These are phyloP conservation scores for Ptychodera flava DNA, from an alignment of 35 echinoderm and acorn worm genomes.

Conservation along the genomic window DNA sequence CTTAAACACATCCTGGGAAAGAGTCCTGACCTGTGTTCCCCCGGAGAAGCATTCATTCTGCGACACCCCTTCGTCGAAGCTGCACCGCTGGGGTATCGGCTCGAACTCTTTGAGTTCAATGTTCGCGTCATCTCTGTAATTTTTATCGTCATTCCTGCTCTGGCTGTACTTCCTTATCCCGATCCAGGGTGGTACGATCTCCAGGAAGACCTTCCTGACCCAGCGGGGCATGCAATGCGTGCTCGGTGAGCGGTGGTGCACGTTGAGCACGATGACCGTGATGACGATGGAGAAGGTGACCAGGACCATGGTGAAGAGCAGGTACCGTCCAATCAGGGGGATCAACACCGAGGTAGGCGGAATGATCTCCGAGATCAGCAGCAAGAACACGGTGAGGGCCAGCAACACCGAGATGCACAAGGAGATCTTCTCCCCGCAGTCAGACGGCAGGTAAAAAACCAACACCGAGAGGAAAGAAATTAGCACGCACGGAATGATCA, in stretches of 20 bases:
- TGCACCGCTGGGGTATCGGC: constrained; percentile 60
- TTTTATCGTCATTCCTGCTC: constrained; percentile 4
- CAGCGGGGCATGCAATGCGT: constrained; percentile 11
- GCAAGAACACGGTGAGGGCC: constrained; percentile 94
- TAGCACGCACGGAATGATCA: constrained; percentile 90
- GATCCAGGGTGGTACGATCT: constrained; percentile 74
- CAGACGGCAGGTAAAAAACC: constrained; percentile 94
- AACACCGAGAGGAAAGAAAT: constrained; percentile 94
- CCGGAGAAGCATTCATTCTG: constrained; percentile 54
- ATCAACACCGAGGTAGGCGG: constrained; percentile 97
- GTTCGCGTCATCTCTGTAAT: constrained; percentile 16
- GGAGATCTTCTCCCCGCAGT: constrained; percentile 97
- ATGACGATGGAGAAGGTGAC: constrained; percentile 22
- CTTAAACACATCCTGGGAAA: background rate
- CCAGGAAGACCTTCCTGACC: constrained; percentile 54
- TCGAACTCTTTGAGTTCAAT: constrained; percentile 29
- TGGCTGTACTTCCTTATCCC: constrained; percentile 73
- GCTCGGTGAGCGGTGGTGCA: constrained; percentile 3
- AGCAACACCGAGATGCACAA: constrained; percentile 95
- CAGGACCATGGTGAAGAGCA: constrained; percentile 94
- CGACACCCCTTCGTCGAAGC: constrained; percentile 42
- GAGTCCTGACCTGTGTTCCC: background rate
- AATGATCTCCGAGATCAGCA: constrained; percentile 97
- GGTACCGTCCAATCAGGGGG: constrained; percentile 90
- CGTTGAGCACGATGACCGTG: background rate